phyloP scores from a whole-genome alignment of 2,113 vertebrate genomes.

The Lycaon pictus region DNA sequence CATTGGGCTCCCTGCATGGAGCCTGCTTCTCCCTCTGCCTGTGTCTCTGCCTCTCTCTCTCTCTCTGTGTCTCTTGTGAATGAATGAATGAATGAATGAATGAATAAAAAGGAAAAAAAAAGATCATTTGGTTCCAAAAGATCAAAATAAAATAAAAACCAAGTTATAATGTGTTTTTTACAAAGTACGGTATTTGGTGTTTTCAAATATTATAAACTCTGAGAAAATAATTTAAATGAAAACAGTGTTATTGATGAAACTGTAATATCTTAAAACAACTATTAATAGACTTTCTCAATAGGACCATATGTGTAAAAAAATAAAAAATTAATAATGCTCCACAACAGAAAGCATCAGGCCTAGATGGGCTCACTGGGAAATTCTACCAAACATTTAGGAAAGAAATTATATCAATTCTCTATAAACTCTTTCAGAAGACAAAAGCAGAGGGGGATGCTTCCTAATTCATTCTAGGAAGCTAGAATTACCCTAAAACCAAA shows the following conservation, averaged over 20 bases:
- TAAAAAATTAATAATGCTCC: neutral
- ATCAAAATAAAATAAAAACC: slow-evolving; percentile 55
- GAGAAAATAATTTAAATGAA: neutral
- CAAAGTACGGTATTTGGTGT: neutral
- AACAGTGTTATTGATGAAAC: neutral
- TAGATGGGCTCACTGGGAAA: neutral
- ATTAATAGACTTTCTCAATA: neutral
- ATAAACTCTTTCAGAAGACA: neutral
- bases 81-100: no score
- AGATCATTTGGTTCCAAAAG: neutral
- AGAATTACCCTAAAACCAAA: neutral
- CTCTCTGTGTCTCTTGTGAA: no score
- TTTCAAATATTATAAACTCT: neutral
- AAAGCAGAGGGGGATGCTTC: neutral
- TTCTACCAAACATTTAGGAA: neutral
- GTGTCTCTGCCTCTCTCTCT: no score
- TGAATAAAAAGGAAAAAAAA: no score
- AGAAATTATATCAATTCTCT: neutral
- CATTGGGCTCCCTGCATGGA: no score
- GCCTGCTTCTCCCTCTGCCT: no score
- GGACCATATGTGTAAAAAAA: neutral
- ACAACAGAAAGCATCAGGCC: neutral
- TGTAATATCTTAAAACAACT: neutral
- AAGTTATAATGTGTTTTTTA: neutral
- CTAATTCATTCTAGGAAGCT: neutral